Evolutionary conservation across 2,888 invertebrate species (phyloP).

Genomic region (Sycophila texana): DNA sequence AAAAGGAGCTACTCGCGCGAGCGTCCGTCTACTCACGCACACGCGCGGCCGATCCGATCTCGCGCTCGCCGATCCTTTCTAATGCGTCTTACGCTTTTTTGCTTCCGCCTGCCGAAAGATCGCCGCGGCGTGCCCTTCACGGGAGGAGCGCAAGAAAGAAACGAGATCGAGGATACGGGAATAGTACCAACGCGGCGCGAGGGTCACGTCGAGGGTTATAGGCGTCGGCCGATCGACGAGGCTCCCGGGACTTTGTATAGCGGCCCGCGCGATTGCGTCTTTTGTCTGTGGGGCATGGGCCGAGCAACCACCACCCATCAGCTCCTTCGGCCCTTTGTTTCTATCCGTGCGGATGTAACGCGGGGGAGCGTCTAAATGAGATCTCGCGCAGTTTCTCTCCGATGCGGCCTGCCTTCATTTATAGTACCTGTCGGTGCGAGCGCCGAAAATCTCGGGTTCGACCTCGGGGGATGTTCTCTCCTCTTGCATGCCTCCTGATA

Average conservation of each 20-base stretch:
- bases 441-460: background rate
- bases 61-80: conserved; percentile 9
- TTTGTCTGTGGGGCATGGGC: background rate
- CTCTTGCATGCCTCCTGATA: too few species aligned
- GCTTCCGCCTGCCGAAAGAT: background rate
- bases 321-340: background rate
- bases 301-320: background rate
- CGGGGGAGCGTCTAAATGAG: background rate
- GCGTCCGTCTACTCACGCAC: background rate
- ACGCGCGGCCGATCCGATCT: background rate
- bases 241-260: conserved; percentile 33
- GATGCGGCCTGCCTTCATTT: background rate
- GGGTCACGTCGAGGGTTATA: background rate
- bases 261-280: background rate
- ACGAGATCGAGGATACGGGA: background rate
- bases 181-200: background rate
- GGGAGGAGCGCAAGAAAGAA: background rate
- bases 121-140: background rate
- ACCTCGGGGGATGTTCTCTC: too few species aligned
- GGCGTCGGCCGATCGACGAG: conserved; percentile 41
- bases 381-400: background rate
- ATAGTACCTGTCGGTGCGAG: background rate
- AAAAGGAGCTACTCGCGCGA: background rate
- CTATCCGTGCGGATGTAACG: background rate
- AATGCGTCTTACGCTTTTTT: background rate